Base-by-base conservation (phyloP, 2,113 vertebrate genomes). In the Lycaon pictus region DNA sequence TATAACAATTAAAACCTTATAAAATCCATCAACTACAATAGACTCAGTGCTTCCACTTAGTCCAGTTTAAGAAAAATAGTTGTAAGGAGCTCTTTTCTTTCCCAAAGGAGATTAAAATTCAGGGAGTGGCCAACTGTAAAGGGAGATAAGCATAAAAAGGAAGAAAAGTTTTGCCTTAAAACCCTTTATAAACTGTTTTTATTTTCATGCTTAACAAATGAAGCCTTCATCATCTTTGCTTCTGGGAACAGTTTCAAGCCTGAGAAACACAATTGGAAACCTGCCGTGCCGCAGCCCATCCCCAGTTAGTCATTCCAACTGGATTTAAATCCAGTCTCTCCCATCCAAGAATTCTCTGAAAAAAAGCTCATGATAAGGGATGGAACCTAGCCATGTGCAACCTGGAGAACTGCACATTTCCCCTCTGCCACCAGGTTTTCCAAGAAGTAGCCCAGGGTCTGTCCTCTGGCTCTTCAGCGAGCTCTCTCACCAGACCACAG, bases 231-330 rank as follows among this genome's bases (percentile, higher is more conserved):
- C 69, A 27, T 95, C 82, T 92, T 93, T 93, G 74, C 76, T 79
- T 95, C 93, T 96, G 96, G 97, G 97, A 96, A 87, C 32, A 60
- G 89, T 90, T 95, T 98, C 93, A 93, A 96, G 80, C 74, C 89
- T 81, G 83, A 96, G 72, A 96, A 95, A 96, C 82, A 81, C 92
- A 93, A 55, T 55, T 95, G 92, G 93, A 95, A 96, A 89, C 1
- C 56, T 69, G 81, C 97, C 76, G 0, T 12, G 29, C 29, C 91
- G 58, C 56, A 93, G 89, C 96, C 85, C 67, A 88, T 88, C 82
- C 72, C 60, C 77, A 62, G 13, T 85, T 96, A 92, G 71, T 72
- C 88, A 79, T 81, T 94, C 82, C 60, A 89, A 67, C 82, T 94
- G 91, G 88, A 93, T 95, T 77, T 88, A 89, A 88, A 79, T 37